phyloP scores from a whole-genome alignment of 2,888 invertebrate genomes.

The Gortyna flavago region DNA sequence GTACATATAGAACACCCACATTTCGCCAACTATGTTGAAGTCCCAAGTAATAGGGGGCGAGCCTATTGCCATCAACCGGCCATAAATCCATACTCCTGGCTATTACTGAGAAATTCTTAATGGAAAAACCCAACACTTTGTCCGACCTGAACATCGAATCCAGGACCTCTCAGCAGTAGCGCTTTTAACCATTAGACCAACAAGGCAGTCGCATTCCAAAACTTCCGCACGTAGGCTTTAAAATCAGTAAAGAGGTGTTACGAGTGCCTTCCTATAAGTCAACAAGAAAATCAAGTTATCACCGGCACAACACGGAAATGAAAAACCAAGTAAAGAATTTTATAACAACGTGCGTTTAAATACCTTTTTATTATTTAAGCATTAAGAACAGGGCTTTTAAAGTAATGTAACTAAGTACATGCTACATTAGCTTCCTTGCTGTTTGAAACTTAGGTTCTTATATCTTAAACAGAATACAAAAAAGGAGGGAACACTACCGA shows the following conservation, averaged over 20 bases:
- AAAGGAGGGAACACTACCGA: too few relatives aligned
- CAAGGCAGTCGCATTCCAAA: not conserved
- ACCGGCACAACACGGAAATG: slow-evolving; percentile 11
- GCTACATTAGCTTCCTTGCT: too few relatives aligned
- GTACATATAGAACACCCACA: too few relatives aligned
- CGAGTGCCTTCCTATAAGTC: not conserved
- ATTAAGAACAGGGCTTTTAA: not conserved
- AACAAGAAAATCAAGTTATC: slow-evolving; percentile 28
- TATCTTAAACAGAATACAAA: too few relatives aligned
- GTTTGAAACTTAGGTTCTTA: too few relatives aligned
- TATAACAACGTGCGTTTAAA: slow-evolving; percentile 5
- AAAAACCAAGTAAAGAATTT: slow-evolving; percentile 13
- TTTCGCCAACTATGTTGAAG: not conserved
- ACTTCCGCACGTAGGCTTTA: not conserved
- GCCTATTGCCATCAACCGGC: fast-evolving
- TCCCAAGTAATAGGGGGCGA: not conserved
- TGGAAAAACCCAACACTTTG: not conserved
- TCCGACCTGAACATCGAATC: not conserved
- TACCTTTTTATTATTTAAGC: not conserved
- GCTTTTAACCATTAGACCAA: not conserved
- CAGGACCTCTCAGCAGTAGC: not conserved
- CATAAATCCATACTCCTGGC: not conserved
- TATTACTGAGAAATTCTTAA: not conserved
- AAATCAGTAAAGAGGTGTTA: not conserved
- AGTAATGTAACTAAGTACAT: not conserved